Evolutionary conservation across 2,113 vertebrate genomes (phyloP), one percentile per base, ranked within the genome.

Genomic region (Todiramphus saurophagus): DNA sequence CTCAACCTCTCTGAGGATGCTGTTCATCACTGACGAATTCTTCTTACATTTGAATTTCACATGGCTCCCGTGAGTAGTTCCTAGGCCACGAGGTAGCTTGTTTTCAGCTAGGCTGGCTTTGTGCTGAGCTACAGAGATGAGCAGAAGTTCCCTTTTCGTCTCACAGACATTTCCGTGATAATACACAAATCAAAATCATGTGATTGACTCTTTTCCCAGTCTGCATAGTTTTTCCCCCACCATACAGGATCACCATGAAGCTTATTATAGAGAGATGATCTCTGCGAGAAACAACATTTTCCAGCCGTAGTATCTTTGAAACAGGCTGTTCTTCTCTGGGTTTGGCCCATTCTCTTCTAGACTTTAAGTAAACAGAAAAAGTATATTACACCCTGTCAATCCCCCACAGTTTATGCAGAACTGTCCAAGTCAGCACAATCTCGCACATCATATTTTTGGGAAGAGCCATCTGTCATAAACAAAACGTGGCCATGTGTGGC

Each of bases 301-400:
- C 80, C 90, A 96, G 56, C 37, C 80, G 5, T 82, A 90, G 62
- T 94, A 84, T 96, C 90, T 96, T 92, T 87, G 80, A 96, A 96
- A 89, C 95, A 94, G 92, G 83, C 94, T 97, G 96, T 88, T 87
- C 86, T 63, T 96, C 23, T 2, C 73, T 56, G 77, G 70, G 80
- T 94, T 97, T 96, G 96, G 95, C 86, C 94, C 94, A 96, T 95
- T 92, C 90, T 89, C 86, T 95, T 80, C 92, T 92, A 97, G 96
- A 97, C 96, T 93, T 97, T 96, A 94, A 94, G 96, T 96, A 96
- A 96, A 97, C 89, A 96, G 48, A 95, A 96, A 92, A 96, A 95
- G 86, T 96, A 75, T 94, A 95, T 97, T 96, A 94, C 94, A 97
- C 94, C 77, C 95, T 96, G 96, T 96, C 96, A 96, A 93, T 94